Evolutionary conservation across 2,113 vertebrate genomes (phyloP), one percentile per base, ranked within the genome.

Genomic region (Aviceda subcristata): DNA sequence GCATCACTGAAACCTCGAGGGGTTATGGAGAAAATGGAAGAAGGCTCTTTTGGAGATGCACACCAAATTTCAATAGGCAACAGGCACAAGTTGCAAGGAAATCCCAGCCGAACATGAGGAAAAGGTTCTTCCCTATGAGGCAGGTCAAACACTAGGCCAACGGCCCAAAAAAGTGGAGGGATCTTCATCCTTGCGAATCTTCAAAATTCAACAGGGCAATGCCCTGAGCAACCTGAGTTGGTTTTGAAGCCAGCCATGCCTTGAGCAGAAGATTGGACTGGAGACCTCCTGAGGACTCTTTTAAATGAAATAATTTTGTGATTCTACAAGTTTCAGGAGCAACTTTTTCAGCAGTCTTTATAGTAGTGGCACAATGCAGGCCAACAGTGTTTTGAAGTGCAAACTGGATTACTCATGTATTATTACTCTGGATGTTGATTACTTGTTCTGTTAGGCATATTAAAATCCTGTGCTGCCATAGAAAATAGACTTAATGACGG

Each of bases 101-200:
- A 38, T 3, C 7, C 32, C 59, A 62, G 12, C 13, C 1, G 5
- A 74, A 43, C 16, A 30, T 2, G 4, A 59, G 18, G 60, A 82
- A 66, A 64, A 80, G 1, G 12, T 27, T 59, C 30, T 73, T 79
- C 12, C 15, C 34, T 39, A 3, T 3, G 21, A 57, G 50, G 2
- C 63, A 80, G 53, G 41, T 7, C 50, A 69, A 62, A 30, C 56
- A 50, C 9, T 14, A 57, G 63, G 38, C 20, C 79, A 62, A 53
- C 0, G 0, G 21, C 34, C 43, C 15, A 15, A 21, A 50, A 38
- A n/a, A 43, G 13, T 5, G 23, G 36, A 19, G 19, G 5, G 22
- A 30, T 36, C 26, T 38, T 69, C 50, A 63, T 48, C 60, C 50
- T 75, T 34, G n/a, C 30, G 51, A 43, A 24, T 48, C 20, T 72